Percentiles rank a stretch among this genome's conserved stretches.
Conservation (phyloP, 2,797 vertebrate genomes). For the Brotula barbata region DNA sequence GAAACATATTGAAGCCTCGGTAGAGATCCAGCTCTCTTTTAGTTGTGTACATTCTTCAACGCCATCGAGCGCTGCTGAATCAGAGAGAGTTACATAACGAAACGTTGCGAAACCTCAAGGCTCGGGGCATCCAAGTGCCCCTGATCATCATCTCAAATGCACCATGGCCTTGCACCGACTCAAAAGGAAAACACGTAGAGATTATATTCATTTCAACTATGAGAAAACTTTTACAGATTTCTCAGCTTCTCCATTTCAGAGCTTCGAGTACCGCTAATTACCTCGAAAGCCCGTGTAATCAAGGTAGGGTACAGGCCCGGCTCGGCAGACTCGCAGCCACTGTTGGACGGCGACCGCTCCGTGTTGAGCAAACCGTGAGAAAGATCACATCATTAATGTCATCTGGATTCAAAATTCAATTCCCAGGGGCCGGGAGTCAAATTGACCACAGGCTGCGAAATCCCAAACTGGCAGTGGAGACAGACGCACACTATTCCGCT, state of each 20-base stretch:
- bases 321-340: constrained; percentile 34
- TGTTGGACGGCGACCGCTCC: constrained; percentile 21
- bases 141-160: constrained; percentile 15
- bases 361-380: constrained; percentile 42
- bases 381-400: constrained; percentile 45
- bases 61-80: constrained; percentile 66
- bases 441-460: constrained; percentile 51
- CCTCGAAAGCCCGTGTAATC: constrained; percentile 46
- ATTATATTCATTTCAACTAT: constrained; percentile 23
- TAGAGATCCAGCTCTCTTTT: constrained; percentile 65
- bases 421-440: constrained; percentile 38
- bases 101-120: constrained; percentile 49
- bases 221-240: constrained; percentile 20
- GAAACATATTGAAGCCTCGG: constrained; percentile 71
- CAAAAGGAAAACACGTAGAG: background rate
- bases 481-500: constrained; percentile 37
- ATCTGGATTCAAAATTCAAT: constrained; percentile 35
- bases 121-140: constrained; percentile 51
- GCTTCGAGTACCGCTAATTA: no score
- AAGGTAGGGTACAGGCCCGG: constrained; percentile 26
- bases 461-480: constrained; percentile 43
- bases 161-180: background rate
- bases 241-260: constrained; percentile 13
- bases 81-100: constrained; percentile 66
- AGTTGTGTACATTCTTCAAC: constrained; percentile 74